phyloP scores from a whole-genome alignment of 2,113 vertebrate species.

The Syrrhaptes paradoxus region DNA sequence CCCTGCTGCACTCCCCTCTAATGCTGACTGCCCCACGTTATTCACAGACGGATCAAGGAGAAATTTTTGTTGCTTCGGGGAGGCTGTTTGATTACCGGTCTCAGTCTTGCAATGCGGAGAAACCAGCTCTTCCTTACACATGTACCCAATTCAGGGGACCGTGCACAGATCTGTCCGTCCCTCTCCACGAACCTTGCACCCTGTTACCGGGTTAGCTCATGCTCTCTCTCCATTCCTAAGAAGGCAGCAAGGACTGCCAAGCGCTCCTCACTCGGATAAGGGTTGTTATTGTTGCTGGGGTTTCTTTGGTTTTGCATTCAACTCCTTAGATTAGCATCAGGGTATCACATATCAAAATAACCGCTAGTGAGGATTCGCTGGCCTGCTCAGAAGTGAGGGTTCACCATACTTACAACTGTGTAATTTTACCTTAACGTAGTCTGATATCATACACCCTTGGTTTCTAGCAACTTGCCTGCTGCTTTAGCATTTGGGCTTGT shows the following conservation, averaged over 20 bases:
- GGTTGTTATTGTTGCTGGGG: not conserved
- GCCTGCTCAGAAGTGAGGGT: not conserved
- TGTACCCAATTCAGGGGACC: rapidly evolving
- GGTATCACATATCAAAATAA: constrained; percentile 61
- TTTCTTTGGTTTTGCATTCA: constrained; percentile 15
- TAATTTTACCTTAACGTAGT: not conserved
- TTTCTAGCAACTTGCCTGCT: not conserved
- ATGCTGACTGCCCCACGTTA: rapidly evolving
- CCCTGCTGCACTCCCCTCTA: not conserved
- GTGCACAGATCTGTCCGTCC: rapidly evolving
- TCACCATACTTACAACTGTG: constrained; percentile 12
- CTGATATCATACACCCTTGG: not conserved
- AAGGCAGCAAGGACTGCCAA: not conserved
- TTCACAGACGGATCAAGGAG: not conserved
- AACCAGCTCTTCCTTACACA: not conserved
- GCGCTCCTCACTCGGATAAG: not conserved
- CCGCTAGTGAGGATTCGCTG: constrained; percentile 22
- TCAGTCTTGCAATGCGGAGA: rapidly evolving
- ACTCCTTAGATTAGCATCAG: constrained; percentile 31
- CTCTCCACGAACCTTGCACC: rapidly evolving
- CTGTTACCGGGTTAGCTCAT: not conserved
- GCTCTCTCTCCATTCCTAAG: not conserved
- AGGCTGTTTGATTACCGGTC: not conserved
- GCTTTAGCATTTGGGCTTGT: not conserved
- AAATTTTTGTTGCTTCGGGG: not conserved